Base-by-base conservation (phyloP, 2,888 invertebrate genomes). In the Bellardia bayeri region DNA sequence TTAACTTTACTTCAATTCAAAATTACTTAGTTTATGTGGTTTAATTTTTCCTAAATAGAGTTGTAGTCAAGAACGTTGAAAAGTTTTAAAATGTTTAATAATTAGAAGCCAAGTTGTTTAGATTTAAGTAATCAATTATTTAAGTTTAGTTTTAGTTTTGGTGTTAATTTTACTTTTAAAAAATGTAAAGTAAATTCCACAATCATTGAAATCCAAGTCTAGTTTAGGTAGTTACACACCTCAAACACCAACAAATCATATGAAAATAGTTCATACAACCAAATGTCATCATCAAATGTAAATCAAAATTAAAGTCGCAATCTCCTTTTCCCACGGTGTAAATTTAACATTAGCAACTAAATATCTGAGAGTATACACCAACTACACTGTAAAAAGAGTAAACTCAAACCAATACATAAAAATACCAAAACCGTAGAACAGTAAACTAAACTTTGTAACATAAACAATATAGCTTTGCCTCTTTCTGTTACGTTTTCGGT, bases 391-490 rank as follows among this genome's bases (percentile, higher is more conserved):
- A 84, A 84, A 87, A 81, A 83, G 42, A 30, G 6, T 33, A 40
- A 56, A 37, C 37, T 6, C 14, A 63, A 23, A 45, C 14, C 13
- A 8, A 16, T 49, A 33, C 14, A 54, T 33, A 13, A 8, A 56
- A 58, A 49, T 74, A 78, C 40, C 23, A 74, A 7, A 64, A 69
- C 45, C 51, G 75, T 63, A 82, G 74, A 63, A 80, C 54, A 71
- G 42, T 72, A 68, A 74, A 83, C 16, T 13, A 78, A 82, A 85
- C 78, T 69, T 45, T 82, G 72, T 64, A 85, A 86, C 88, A 88
- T 84, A 82, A 72, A 82, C 30, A 30, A 72, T 56, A 64, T 81
- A 71, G 79, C 66, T 81, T 72, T 79, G 51, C 68, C 78, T 85
- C 49, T 79, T 58, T 72, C 58, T 86, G 14, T 74, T 54, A 23